Base-by-base conservation (phyloP, 1,140 invertebrate species). In the Scaptodrosophila lebanonensis region DNA sequence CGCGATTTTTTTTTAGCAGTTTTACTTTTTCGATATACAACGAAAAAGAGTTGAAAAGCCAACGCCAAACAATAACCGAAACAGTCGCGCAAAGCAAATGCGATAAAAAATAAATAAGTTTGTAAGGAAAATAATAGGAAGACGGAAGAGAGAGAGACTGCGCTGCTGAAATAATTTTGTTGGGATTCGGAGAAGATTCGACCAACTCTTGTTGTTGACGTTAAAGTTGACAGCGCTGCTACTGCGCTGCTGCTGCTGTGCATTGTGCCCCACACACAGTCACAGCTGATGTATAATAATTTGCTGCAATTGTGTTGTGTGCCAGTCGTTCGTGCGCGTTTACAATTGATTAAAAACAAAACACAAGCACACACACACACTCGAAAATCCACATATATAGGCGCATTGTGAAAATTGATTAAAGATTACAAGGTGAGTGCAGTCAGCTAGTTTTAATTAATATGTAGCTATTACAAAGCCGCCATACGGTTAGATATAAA, bases 341-440 rank as follows among this genome's bases (percentile, higher is more conserved):
- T 69, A 73, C 65, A 82, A 79, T 82, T 82, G 75, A 79, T 82
- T 79, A 73, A 79, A 82, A 82, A 59, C 75, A 82, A 79, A 79
- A 79, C 75, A 79, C 72, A 66, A 25, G 16, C 16, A 67, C 22
- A 63, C 44, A 57, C 22, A 48, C 54, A 54, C 36, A 57, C 36
- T n/a, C n/a, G n/a, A n/a, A n/a, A n/a, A n/a, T n/a, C n/a, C n/a
- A n/a, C n/a, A 25, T 8, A 4, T 25, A 8, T 25, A 38, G 47
- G 36, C 48, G 30, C 38, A 79, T 69, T 75, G 68, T 69, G 65
- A 59, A 82, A 69, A 75, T 79, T 82, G 75, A 82, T 79, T 62
- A 69, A 82, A 75, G 65, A 82, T 70, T 82, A 75, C 56, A 82
- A 69, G 69, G 75, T 79, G 50, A 79, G 75, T 69, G 57, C 42